These are phyloP conservation scores for Sepiola atlantica DNA, from an alignment of 2,888 invertebrate genomes.

Conservation along the genomic window DNA sequence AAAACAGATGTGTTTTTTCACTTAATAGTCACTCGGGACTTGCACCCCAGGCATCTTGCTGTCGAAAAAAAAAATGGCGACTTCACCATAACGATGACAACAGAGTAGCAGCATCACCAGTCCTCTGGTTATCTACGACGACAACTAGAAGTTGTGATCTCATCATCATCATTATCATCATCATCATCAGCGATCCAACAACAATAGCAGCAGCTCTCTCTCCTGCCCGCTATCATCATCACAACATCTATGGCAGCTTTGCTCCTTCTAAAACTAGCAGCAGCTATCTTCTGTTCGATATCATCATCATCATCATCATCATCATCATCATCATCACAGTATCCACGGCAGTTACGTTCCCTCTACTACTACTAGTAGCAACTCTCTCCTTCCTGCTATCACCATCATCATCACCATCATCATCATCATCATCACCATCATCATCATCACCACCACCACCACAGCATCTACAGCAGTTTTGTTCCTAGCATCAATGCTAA, in stretches of 20 bases:
- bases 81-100: no score
- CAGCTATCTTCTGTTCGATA: background rate
- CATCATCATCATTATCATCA: background rate
- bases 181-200: background rate
- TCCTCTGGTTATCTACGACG: no score
- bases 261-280: background rate
- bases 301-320: background rate
- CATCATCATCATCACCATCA: background rate
- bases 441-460: constrained; percentile 44
- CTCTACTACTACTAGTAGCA: no score
- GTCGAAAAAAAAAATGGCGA: no score
- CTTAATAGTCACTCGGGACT: no score
- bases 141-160: background rate
- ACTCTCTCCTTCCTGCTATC: background rate
- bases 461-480: no score
- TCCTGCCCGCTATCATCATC: background rate
- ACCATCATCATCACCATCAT: background rate
- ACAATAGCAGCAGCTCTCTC: background rate
- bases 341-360: background rate
- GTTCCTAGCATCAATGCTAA: no score
- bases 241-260: background rate
- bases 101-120: no score
- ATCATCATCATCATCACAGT: background rate
- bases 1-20: no score
- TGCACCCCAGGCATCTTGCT: no score